phyloP scores from a whole-genome alignment of 2,797 vertebrate species.

The Ptychobarbus kaznakovi region DNA sequence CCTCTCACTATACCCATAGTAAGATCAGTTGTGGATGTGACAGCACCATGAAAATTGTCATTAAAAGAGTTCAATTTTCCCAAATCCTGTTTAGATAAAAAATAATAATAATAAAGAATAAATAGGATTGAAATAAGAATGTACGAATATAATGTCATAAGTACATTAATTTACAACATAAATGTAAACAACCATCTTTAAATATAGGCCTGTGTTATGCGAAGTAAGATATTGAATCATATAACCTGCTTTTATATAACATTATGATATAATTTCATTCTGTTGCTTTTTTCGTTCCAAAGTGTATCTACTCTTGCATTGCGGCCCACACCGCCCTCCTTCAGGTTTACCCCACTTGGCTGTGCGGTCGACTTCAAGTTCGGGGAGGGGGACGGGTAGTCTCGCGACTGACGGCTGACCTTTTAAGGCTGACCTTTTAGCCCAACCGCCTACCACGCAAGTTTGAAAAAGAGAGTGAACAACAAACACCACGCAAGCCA shows the following conservation, averaged over 20 bases:
- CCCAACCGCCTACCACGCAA: conserved; percentile 35
- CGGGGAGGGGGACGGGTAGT: conserved; percentile 73
- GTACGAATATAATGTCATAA: neutral
- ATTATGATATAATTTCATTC: neutral
- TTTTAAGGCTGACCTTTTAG: too few species aligned
- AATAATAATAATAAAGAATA: neutral
- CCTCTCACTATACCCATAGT: too few species aligned
- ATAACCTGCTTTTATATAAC: too few species aligned
- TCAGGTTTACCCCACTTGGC: conserved; percentile 73
- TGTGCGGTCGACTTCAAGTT: conserved; percentile 84
- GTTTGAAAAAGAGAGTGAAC: conserved; percentile 62
- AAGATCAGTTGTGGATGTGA: too few species aligned
- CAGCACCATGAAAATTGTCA: too few species aligned
- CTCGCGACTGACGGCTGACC: too few species aligned
- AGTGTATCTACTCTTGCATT: neutral
- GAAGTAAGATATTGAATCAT: too few species aligned
- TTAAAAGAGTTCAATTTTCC: too few species aligned
- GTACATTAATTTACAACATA: too few species aligned
- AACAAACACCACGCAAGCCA: conserved; percentile 61
- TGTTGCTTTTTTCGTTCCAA: neutral
- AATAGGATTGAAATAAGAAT: neutral
- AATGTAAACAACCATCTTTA: too few species aligned
- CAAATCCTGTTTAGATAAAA: too few species aligned
- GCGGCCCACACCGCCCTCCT: conserved; percentile 23
- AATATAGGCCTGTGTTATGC: too few species aligned